Evolutionary conservation across 2,113 vertebrate species (phyloP).

Genomic region (Mirounga angustirostris): DNA sequence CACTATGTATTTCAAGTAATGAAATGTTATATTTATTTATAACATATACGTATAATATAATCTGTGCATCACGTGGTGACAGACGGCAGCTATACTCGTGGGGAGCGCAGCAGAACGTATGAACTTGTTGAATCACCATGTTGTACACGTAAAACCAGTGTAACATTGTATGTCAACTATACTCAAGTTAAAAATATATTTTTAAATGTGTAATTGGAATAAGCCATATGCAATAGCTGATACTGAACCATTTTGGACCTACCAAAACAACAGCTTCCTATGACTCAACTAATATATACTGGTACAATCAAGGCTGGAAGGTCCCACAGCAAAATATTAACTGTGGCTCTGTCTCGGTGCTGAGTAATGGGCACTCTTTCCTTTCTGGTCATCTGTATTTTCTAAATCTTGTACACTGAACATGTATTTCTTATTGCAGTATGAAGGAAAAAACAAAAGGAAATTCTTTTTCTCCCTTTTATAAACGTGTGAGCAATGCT

Average conservation of each 20-base stretch:
- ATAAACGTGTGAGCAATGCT: background rate
- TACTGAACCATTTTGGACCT: background rate
- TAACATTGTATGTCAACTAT: background rate
- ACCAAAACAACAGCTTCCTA: background rate
- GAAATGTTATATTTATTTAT: background rate
- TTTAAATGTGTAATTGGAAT: slow-evolving; percentile 11
- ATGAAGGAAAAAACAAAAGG: background rate
- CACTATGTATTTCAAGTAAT: slow-evolving; percentile 33
- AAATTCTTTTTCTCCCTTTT: background rate
- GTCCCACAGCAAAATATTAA: background rate
- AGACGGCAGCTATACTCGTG: background rate
- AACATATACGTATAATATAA: background rate
- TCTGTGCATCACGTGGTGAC: background rate
- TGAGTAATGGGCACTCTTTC: background rate
- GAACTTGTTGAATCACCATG: background rate
- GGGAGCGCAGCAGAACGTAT: background rate
- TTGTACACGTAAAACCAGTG: background rate
- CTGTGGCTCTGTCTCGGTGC: background rate
- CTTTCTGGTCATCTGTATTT: slow-evolving; percentile 5
- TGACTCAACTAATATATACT: background rate
- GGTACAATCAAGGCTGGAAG: background rate
- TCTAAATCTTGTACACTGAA: background rate
- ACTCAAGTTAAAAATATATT: background rate
- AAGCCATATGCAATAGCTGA: background rate
- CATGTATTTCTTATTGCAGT: background rate